Conservation (phyloP, 37 sponge, comb jelly and placozoan species). For the Ephydatia muelleri region DNA sequence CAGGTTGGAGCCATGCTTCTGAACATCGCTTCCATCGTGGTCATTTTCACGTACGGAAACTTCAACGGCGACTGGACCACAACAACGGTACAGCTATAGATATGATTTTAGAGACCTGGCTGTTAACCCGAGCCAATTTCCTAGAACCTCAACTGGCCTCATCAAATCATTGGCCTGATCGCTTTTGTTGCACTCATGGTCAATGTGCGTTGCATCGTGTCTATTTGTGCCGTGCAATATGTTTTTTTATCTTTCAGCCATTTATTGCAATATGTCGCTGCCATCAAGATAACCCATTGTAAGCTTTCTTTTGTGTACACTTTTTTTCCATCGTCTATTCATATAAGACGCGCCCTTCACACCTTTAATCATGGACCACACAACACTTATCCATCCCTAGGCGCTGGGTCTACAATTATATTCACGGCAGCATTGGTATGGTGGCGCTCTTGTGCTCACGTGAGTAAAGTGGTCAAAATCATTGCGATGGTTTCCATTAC, state of each 20-base stretch:
- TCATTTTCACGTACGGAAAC: constrained; percentile 24
- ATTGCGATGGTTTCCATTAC: background rate
- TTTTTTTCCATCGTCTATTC: background rate
- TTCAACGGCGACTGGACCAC: constrained; percentile 16
- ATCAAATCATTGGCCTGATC: constrained; percentile 62
- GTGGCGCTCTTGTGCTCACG: constrained; percentile 11
- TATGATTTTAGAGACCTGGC: background rate
- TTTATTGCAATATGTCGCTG: constrained; percentile 28
- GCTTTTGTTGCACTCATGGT: constrained; percentile 21
- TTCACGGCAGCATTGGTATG: constrained; percentile 61
- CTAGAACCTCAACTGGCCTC: constrained; percentile 36
- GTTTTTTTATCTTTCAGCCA: background rate
- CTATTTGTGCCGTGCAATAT: background rate
- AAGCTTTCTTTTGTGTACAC: background rate
- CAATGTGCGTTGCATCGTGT: constrained; percentile 50
- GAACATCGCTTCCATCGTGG: constrained; percentile 10
- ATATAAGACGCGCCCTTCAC: background rate
- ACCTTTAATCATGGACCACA: background rate
- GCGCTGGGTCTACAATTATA: constrained; percentile 47
- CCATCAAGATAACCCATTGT: constrained; percentile 38
- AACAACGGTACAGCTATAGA: constrained; percentile 2
- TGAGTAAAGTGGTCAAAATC: background rate
- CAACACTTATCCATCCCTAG: constrained; percentile 9
- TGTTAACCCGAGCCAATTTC: background rate
- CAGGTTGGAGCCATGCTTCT: constrained; percentile 16